Conservation (phyloP, 2,888 invertebrate genomes). For the Sphaerophoria taeniata region DNA sequence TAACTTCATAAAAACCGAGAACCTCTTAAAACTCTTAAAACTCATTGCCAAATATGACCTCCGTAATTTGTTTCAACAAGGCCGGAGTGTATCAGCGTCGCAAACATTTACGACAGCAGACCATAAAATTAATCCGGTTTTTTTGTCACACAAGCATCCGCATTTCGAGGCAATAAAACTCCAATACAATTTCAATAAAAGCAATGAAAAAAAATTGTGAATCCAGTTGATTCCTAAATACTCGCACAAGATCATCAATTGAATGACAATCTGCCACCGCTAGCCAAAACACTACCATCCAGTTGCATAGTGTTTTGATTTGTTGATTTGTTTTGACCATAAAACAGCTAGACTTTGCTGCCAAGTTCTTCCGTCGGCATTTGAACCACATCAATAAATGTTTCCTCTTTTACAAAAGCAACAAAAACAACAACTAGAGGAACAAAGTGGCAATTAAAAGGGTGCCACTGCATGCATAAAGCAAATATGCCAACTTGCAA, state of each 20-base stretch:
- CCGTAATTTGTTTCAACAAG: constrained; percentile 52
- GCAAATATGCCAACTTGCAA: constrained; percentile 34
- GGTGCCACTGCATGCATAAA: constrained; percentile 53
- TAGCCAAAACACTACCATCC: constrained; percentile 40
- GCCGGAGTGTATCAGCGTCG: constrained; percentile 7
- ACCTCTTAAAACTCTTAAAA: constrained; percentile 54
- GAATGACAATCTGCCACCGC: constrained; percentile 38
- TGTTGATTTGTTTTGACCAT: constrained; percentile 22
- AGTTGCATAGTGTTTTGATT: neutral
- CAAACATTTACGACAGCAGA: constrained; percentile 3
- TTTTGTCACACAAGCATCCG: constrained; percentile 22
- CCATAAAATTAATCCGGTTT: constrained; percentile 52
- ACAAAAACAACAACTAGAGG: constrained; percentile 25
- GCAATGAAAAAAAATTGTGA: constrained; percentile 5
- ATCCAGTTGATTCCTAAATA: constrained; percentile 38
- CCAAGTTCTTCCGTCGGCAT: constrained; percentile 67
- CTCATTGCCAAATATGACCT: constrained; percentile 41
- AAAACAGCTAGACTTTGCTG: neutral
- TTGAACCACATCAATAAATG: constrained; percentile 27
- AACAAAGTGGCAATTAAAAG: constrained; percentile 72
- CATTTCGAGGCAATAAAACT: constrained; percentile 27
- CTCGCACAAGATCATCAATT: constrained; percentile 60
- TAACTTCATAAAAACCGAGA: neutral
- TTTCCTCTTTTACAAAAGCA: neutral
- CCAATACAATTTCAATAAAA: constrained; percentile 29